Base-by-base conservation (phyloP, 2,113 vertebrate species). In the Crotophaga sulcirostris region DNA sequence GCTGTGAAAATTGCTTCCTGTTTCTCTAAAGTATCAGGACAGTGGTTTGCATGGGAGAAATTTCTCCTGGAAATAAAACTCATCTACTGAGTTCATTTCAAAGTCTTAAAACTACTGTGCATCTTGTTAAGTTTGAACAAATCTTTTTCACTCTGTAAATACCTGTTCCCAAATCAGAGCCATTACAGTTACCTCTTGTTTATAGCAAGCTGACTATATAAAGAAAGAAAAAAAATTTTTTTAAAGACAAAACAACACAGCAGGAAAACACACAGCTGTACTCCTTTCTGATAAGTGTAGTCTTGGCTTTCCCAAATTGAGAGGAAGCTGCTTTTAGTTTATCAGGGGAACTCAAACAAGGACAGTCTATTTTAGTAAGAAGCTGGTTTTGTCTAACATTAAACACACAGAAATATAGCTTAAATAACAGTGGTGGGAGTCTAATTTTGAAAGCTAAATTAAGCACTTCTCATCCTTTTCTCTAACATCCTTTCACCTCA, bases 1-100 rank as follows among this genome's bases (percentile, higher is more conserved):
- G 84, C 94, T 89, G 49, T 91, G 93, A 96, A 96, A 96, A 95
- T 96, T 81, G 81, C 69, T 95, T 91, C 95, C 97, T 97, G 79
- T 97, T 96, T 96, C 89, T 96, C 93, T 91, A 44, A 96, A 90
- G 87, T 73, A 79, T 38, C 34, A 89, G 90, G 87, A 95, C 84
- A 55, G 55, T 54, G 36, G 67, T 82, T 95, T 81, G 45, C 33
- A 87, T 87, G 62, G 60, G 67, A 56, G 25, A 49, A 33, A 58
- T 73, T 89, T 78, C 56, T 52, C 45, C 90, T 72, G 49, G 66
- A 93, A 76, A 76, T 76, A 92, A 94, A 85, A 89, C 18, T 93
- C 81, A 92, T 81, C 67, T 44, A 56, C 73, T 73, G 63, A 95
- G 55, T 58, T 76, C 20, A 59, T 88, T 56, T 92, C 62, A 85